Evolutionary conservation across 2,113 vertebrate genomes (phyloP), one percentile per base, ranked within the genome.

Genomic region (Oostethus manadensis): DNA sequence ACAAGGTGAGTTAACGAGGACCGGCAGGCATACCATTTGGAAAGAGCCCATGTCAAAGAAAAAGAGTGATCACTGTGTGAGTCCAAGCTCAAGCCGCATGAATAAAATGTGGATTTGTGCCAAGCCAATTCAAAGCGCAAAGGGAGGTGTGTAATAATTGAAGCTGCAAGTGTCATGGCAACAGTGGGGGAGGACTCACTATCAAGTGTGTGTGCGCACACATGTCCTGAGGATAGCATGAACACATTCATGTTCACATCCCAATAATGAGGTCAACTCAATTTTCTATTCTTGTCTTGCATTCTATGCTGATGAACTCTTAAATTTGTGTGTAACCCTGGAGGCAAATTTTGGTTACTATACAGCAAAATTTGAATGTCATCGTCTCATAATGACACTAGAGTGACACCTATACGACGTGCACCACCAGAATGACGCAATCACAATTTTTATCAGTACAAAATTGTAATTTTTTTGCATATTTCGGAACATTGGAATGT

Each of bases 101-200:
- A 57, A 10, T 43, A 26, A 57, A 42, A 38, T 57, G 20, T 22
- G 55, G 21, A 44, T 57, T 44, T 45, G 55, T 43, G 38, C 55
- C 21, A 23, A 44, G 22, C 8, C 42, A 43, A 57, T 57, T 57
- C 45, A 20, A 57, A 42, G 55, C 55, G 1, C 55, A 57, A 57
- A 44, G 40, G 44, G 55, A 57, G 55, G 55, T 57, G 42, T 57
- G n/a, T n/a, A n/a, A 20, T 57, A 57, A 57, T 57, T 44, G 20
- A 57, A 57, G 55, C 55, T 44, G 40, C 42, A 26, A 45, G 56
- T 58, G 56, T 58, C 42, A 45, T 58, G 56, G 42, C 23, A 58
- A 58, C 42, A 46, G 56, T 58, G 56, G 15, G 56, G 56, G 42
- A 18, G 42, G 17, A 58, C 43, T 46, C 10, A 45, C 23, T 26